Evolutionary conservation across 2,113 vertebrate species (phyloP).

Genomic region (Myxocyprinus asiaticus): DNA sequence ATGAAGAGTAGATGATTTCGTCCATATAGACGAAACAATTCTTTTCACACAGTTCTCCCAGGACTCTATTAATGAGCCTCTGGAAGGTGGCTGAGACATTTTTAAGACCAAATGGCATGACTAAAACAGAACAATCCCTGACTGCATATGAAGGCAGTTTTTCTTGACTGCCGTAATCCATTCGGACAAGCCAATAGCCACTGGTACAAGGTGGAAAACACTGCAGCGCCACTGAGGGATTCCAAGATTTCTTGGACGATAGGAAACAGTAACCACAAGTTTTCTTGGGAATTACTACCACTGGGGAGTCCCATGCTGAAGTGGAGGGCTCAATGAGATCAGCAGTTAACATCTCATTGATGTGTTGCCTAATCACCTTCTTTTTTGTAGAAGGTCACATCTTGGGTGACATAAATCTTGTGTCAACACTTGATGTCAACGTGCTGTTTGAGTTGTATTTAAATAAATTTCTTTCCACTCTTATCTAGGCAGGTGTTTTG

Average conservation of each 20-base stretch:
- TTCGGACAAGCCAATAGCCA: too few species aligned
- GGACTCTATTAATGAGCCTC: not conserved
- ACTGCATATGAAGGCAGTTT: too few species aligned
- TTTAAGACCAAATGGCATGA: too few species aligned
- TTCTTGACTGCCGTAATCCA: too few species aligned
- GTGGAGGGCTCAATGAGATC: too few species aligned
- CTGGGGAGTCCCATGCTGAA: too few species aligned
- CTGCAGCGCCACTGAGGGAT: not conserved
- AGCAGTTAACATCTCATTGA: not conserved
- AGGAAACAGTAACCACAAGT: too few species aligned
- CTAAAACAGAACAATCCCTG: too few species aligned
- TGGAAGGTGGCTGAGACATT: too few species aligned
- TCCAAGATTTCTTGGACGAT: not conserved
- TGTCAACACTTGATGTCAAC: not conserved
- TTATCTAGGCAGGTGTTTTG: not conserved
- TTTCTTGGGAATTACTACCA: too few species aligned
- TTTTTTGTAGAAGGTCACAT: not conserved
- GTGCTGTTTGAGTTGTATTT: not conserved
- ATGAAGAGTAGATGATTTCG: not conserved
- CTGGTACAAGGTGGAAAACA: not conserved
- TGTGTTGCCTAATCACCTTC: not conserved
- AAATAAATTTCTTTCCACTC: not conserved
- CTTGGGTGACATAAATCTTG: not conserved
- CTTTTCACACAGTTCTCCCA: not conserved
- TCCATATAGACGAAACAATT: not conserved